These are phyloP conservation scores for Propithecus perrieri DNA, from an alignment of 2,797 vertebrate species.

Conservation along the genomic window DNA sequence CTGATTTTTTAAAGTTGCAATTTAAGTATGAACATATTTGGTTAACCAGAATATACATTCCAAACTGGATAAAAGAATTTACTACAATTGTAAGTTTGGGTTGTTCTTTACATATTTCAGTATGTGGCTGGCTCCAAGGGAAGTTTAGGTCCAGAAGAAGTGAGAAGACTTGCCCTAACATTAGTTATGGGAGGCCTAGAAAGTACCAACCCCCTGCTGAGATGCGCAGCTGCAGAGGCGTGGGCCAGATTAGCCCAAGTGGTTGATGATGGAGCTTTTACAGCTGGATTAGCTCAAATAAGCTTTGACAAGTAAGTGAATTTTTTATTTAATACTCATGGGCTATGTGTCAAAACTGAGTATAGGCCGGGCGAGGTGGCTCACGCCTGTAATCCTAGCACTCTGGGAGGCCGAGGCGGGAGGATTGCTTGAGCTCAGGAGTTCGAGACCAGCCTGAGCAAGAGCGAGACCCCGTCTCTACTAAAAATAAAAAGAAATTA, in stretches of 20 bases:
- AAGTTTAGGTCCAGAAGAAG: constrained; percentile 89
- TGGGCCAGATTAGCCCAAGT: constrained; percentile 92
- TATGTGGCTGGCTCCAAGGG: constrained; percentile 85
- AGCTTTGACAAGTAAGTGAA: constrained; percentile 94
- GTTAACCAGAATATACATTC: constrained; percentile 28
- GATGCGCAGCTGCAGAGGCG: constrained; percentile 93
- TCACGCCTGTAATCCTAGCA: no score
- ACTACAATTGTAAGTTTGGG: background rate
- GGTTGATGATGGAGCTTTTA: constrained; percentile 89
- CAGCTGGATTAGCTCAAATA: constrained; percentile 90
- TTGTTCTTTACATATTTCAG: constrained; percentile 82
- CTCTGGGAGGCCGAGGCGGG: no score
- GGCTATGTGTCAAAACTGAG: background rate
- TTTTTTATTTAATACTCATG: constrained; percentile 21
- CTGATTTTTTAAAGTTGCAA: constrained; percentile 7
- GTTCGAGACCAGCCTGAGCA: no score
- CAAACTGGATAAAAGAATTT: background rate
- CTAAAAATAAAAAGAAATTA: no score
- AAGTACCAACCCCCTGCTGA: constrained; percentile 88
- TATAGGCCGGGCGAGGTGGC: background rate
- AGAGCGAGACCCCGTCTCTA: no score
- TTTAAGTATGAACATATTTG: background rate
- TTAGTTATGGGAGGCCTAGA: constrained; percentile 92
- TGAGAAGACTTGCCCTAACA: constrained; percentile 86
- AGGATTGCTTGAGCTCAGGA: no score